A percentile compares a stretch with the other conserved stretches of the same genome.
phyloP scores from a whole-genome alignment of 2,888 invertebrate species.

The Metellina segmentata region DNA sequence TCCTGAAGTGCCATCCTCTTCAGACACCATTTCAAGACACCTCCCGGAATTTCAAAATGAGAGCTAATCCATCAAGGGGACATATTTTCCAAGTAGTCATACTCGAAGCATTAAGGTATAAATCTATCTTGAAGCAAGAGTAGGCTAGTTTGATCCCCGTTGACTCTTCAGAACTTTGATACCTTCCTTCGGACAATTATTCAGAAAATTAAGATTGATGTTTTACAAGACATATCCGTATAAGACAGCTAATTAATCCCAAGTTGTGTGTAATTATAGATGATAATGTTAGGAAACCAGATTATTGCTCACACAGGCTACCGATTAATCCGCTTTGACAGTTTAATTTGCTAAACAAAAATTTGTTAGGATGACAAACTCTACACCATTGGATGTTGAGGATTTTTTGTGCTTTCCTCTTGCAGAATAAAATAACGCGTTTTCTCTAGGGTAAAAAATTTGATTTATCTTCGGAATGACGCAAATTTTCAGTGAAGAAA shows the following conservation, averaged over 20 bases:
- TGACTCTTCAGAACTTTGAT: constrained; percentile 42
- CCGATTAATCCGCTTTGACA: constrained; percentile 52
- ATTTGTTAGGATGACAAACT: constrained; percentile 15
- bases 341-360: constrained; percentile 54
- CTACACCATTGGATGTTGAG: constrained; percentile 29
- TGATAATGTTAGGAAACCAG: constrained; percentile 34
- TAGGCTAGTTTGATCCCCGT: constrained; percentile 22
- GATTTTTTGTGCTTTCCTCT: constrained; percentile 7
- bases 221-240: constrained; percentile 58
- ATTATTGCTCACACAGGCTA: neutral
- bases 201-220: constrained; percentile 63
- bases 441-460: neutral
- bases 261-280: constrained; percentile 51
- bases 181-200: constrained; percentile 44
- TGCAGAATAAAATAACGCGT: neutral
- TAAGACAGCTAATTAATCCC: constrained; percentile 61
- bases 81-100: constrained; percentile 17
- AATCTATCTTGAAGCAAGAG: constrained; percentile 11
- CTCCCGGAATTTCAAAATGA: constrained; percentile 22
- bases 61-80: constrained; percentile 21
- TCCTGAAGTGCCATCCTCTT: neutral
- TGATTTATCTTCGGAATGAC: constrained; percentile 43
- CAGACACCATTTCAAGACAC: neutral
- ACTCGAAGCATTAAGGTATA: constrained; percentile 3
- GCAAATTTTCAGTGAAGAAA: constrained; percentile 33